Percentiles rank a stretch among this genome's conserved stretches.
Conservation (phyloP, 2,113 vertebrate genomes). For the Helogale parvula region DNA sequence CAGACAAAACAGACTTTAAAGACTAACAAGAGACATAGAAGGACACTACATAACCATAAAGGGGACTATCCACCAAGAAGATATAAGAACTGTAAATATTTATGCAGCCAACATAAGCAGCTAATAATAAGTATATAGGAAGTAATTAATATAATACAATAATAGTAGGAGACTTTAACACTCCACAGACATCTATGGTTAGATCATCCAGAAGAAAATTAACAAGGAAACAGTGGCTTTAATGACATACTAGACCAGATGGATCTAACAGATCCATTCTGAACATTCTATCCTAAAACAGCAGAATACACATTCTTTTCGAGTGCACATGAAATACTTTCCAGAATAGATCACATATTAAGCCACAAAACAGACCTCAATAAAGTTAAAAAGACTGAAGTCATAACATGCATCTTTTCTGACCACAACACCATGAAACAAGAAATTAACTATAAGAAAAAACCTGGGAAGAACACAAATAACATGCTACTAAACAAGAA, state of each 20-base stretch:
- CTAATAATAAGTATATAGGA: neutral
- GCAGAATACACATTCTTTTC: neutral
- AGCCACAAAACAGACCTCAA: neutral
- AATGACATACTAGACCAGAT: neutral
- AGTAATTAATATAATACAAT: neutral
- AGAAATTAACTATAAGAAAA: neutral
- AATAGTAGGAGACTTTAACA: neutral
- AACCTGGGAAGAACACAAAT: neutral
- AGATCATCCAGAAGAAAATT: neutral
- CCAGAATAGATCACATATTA: neutral
- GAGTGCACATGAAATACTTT: neutral
- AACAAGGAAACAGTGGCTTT: neutral
- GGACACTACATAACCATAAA: neutral
- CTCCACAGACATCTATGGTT: neutral
- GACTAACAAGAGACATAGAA: neutral
- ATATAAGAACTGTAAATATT: neutral
- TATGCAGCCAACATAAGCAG: neutral
- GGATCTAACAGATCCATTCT: neutral
- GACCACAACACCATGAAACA: neutral
- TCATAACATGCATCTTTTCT: neutral
- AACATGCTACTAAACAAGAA: neutral
- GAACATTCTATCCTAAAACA: neutral
- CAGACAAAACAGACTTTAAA: neutral
- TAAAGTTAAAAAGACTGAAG: neutral
- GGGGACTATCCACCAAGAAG: neutral